Base-by-base conservation (phyloP, 2,113 vertebrate genomes). In the Aptenodytes forsteri region DNA sequence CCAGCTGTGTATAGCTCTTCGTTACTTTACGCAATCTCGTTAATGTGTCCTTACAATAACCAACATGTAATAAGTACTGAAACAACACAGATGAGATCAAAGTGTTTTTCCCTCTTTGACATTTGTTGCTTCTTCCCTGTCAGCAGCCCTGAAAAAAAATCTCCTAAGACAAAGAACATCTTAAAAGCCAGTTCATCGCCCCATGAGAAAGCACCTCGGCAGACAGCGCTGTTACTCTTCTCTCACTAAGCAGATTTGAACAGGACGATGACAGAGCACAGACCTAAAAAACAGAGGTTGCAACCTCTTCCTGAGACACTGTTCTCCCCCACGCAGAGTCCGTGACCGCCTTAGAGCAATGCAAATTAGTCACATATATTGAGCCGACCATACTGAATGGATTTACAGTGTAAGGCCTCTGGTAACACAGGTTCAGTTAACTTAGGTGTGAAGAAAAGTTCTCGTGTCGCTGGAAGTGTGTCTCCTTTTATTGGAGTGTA, bases 271-370 rank as follows among this genome's bases (percentile, higher is more conserved):
- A 38, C 42, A n/a, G 32, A 86, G 69, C 52, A 16, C 70, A 84
- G 72, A 44, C 4, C 11, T 40, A 18, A 34, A 54, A n/a, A 78
- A 44, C 36, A 27, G 46, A 29, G 15, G 6, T 3, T n/a, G 29
- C 56, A 52, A 7, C 66, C 38, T 23, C 70, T 25, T 25, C 38
- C 52, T 0, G 4, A 42, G 67, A 20, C 32, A 3, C 11, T 21
- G n/a, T 13, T 87, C 49, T 67, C 42, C 40, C 30, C 7, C 21
- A 7, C 4, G 4, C 16, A 7, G 54, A 50, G 47, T 36, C 36
- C 30, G 2, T 1, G 25, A 10, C 52, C 64, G 38, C 30, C 1
- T n/a, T 2, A 47, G 34, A 38, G 38, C 16, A 3, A 7, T 4
- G 23, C 50, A 4, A 29, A 40, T 6, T 12, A 20, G 16, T 66